These are phyloP conservation scores for western clawed frog (Xenopus tropicalis) DNA, from an alignment of 2,113 vertebrate species.

Conservation along the genomic window UCB_Xtro_10.0 CM004445.2:141216501-141217000, in stretches of 20 bases:
- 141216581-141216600: constrained; percentile 61
- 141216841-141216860: constrained; percentile 62
- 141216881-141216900: constrained; percentile 52
- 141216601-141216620: constrained; percentile 62
- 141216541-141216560: constrained; percentile 66
- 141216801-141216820: constrained; percentile 52
- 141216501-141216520: constrained; percentile 66
- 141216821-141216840: constrained; percentile 61
- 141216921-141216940: constrained; percentile 67
- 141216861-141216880: constrained; percentile 65
- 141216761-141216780: constrained; percentile 49
- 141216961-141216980: constrained; percentile 66
- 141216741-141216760: constrained; percentile 55
- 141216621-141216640: constrained; percentile 64
- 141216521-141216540: constrained; percentile 65
- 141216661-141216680: constrained; percentile 64
- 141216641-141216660: constrained; percentile 63
- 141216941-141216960: constrained; percentile 61
- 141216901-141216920: constrained; percentile 60
- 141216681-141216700: constrained; percentile 64
- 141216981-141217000: constrained; percentile 62
- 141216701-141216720: constrained; percentile 58
- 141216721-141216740: constrained; percentile 60
- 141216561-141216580: constrained; percentile 61
- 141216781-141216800: constrained; percentile 33